Percentiles rank a stretch among this genome's conserved stretches.
Conservation (phyloP, 2,797 vertebrate genomes). For the Hirundo rustica region DNA sequence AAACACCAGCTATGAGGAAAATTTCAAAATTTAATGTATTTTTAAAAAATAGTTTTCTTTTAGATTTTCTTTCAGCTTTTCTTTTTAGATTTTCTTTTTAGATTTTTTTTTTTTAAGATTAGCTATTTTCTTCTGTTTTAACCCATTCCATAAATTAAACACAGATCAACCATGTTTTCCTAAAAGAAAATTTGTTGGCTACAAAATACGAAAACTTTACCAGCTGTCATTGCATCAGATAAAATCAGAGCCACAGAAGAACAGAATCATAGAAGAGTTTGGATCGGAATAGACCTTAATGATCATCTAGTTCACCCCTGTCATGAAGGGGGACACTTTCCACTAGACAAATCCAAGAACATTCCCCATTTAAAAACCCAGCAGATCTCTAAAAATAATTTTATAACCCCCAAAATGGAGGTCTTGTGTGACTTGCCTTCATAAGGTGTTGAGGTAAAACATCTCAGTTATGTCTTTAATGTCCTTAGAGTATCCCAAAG, state of each 20-base stretch:
- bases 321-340: neutral
- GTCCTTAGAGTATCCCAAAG: neutral
- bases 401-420: neutral
- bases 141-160: neutral
- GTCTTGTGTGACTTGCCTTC: neutral
- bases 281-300: neutral
- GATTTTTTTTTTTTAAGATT: neutral
- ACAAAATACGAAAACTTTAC: neutral
- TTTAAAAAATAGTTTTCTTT: neutral
- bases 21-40: neutral
- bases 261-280: neutral
- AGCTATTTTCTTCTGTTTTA: neutral
- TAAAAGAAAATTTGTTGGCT: accelerated
- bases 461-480: neutral
- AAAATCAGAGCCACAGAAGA: neutral
- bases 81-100: no score
- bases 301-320: accelerated
- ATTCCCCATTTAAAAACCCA: neutral
- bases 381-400: neutral
- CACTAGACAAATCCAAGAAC: neutral
- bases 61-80: neutral
- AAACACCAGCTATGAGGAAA: neutral
- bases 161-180: neutral
- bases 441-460: neutral
- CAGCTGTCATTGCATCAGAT: neutral